Conservation (phyloP, 1,140 invertebrate genomes). For the Drosophila carrolli region DNA sequence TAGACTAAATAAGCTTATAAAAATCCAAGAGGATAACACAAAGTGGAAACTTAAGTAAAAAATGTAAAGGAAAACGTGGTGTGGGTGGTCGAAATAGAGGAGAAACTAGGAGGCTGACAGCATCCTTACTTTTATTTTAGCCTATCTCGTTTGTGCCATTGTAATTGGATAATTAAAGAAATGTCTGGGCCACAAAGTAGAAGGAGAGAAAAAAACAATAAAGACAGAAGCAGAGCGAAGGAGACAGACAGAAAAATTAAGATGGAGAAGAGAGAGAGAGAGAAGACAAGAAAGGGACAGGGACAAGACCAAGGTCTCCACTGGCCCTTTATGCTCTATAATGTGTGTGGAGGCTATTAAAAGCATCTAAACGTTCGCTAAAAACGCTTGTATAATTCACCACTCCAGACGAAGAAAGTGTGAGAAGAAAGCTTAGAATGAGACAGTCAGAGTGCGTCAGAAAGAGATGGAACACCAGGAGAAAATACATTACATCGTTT, state of each 20-base stretch:
- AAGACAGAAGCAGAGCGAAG: slow-evolving; percentile 15
- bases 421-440: slow-evolving; percentile 18
- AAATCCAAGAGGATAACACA: slow-evolving; percentile 26
- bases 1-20: slow-evolving; percentile 61
- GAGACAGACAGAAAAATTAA: slow-evolving; percentile 29
- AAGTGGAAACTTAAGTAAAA: background rate
- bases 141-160: slow-evolving; percentile 58
- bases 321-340: slow-evolving; percentile 15
- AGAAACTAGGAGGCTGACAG: slow-evolving; percentile 19
- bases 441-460: slow-evolving; percentile 1
- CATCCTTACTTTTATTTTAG: slow-evolving; percentile 17
- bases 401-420: slow-evolving; percentile 16
- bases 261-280: slow-evolving; percentile 6
- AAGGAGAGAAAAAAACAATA: slow-evolving; percentile 23
- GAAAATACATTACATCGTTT: slow-evolving; percentile 29
- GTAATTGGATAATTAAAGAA: slow-evolving; percentile 83
- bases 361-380: slow-evolving; percentile 78
- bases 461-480: slow-evolving; percentile 10
- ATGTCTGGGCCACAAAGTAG: slow-evolving; percentile 54
- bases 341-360: slow-evolving; percentile 66
- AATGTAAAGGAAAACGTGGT: background rate
- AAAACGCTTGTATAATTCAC: slow-evolving; percentile 73
- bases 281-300: slow-evolving; percentile 21
- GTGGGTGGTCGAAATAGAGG: background rate
- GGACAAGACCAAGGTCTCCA: slow-evolving; percentile 46